Evolutionary conservation across 2,113 vertebrate species (phyloP), one percentile per base, ranked within the genome.

Genomic region (Percina caprodes): DNA sequence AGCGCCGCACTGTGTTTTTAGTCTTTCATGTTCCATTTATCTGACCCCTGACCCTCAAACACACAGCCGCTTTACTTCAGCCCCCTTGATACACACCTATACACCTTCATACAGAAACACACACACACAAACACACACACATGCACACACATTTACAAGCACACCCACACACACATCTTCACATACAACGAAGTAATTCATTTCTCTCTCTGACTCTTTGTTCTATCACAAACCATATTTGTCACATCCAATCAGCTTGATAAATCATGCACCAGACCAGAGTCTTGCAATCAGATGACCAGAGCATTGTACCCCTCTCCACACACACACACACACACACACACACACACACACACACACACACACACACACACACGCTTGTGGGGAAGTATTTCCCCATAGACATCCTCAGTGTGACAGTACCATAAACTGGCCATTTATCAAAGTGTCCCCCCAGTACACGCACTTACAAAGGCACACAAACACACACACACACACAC

Each of bases 221-320:
- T 74, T 75, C 91, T 86, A 90, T 91, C 91, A 90, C 94, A 94
- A 92, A 93, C 94, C 87, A 86, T 89, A 94, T 97, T 97, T 97
- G 97, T 96, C 96, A 93, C 92, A 94, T 91, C 96, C 90, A 94
- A 97, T 98, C 96, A 96, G 94, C 86, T 91, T 98, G 98, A 99
- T 96, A 96, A 97, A 99, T 99, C 96, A 96, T 94, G 90, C 90
- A 89, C 86, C 86, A 56, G 85, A 94, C 95, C 96, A 95, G 95
- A 96, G 96, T 95, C 96, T 96, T 95, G 95, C 96, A 96, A 97
- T 97, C 96, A 96, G 96, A 96, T 95, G 93, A 96, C 95, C 91
- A 90, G 95, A 90, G 95, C 92, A 93, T 95, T 84, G 86, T 67
- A 72, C 51, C 75, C 60, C 82, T 84, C 75, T 81, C 80, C 54